Conservation (phyloP, 2,888 invertebrate genomes). For the Cephus rjabovi region DNA sequence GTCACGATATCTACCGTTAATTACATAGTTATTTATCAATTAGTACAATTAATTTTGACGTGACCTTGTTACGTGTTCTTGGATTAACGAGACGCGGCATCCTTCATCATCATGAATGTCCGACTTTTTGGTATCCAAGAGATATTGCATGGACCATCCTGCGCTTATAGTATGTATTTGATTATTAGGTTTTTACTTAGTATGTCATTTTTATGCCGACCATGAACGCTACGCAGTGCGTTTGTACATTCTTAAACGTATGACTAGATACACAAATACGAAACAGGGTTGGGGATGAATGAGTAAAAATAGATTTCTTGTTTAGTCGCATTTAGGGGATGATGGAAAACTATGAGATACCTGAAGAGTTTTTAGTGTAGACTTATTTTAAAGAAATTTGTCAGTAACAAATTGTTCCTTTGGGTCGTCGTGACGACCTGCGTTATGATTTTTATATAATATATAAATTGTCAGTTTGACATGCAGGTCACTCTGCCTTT, state of each 20-base stretch:
- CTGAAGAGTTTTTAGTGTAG: neutral
- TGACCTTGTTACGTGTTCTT: neutral
- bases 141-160: neutral
- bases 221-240: constrained; percentile 1
- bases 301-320: constrained; percentile 17
- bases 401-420: neutral
- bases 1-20: neutral
- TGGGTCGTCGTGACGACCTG: neutral
- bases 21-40: neutral
- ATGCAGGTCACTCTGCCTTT: neutral
- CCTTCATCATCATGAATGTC: neutral
- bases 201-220: neutral
- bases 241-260: constrained; percentile 41
- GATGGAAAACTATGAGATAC: neutral
- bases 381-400: neutral
- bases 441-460: constrained; percentile 1
- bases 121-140: neutral
- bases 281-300: constrained; percentile 26
- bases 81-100: neutral
- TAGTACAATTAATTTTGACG: neutral
- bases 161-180: neutral
- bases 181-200: neutral
- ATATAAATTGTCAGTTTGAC: constrained; percentile 3
- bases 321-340: neutral
- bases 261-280: constrained; percentile 45